Base-by-base conservation (phyloP, 2,113 vertebrate species). In the Gadus chalcogrammus region DNA sequence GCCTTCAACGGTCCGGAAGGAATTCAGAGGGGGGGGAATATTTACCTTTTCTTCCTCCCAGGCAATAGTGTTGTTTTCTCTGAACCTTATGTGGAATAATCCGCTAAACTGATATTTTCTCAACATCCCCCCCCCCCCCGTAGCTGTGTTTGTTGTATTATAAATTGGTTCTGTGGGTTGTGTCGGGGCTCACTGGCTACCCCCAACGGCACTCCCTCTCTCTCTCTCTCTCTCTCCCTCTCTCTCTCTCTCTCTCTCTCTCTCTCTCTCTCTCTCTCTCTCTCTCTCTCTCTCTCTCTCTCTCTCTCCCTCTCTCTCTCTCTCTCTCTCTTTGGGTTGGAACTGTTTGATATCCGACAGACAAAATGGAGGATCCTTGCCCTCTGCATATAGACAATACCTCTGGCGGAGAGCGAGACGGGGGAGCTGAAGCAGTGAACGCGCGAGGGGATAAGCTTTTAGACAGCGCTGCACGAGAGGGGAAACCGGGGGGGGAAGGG, bases 171-270 rank as follows among this genome's bases (percentile, higher is more conserved):
- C 74, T 88, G 77, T 82, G 7, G 12, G 7, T 67, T 79, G 80
- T 75, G 31, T 31, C 5, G 79, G 78, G 79, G 86, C 82, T 77
- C 59, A 15, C 87, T 85, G 88, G 88, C 90, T 86, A 84, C 86
- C 88, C 88, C 82, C 74, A 82, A 88, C 88, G 85, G 82, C 91
- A 87, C 70, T 88, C 86, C 85, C 89, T 42, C 42, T 80, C 88
- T 83, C 87, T 72, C 79, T 82, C 89, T 9, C 42, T 48, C 42
- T 48, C 42, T 48, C 42, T 48, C 7, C 12, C 42, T 48, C 42
- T 48, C 42, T 48, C 3, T 48, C 42, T 48, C 42, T 48, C 7
- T 48, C 42, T 48, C 42, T 48, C 42, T 48, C 42, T 11, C 42
- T 48, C 42, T 42, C 38, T 42, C 38, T 42, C 42, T 9, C 42